A percentile compares a stretch with the other conserved stretches of the same genome.
Conservation (phyloP, 2,113 vertebrate genomes). For the Pachycephala philippinensis region DNA sequence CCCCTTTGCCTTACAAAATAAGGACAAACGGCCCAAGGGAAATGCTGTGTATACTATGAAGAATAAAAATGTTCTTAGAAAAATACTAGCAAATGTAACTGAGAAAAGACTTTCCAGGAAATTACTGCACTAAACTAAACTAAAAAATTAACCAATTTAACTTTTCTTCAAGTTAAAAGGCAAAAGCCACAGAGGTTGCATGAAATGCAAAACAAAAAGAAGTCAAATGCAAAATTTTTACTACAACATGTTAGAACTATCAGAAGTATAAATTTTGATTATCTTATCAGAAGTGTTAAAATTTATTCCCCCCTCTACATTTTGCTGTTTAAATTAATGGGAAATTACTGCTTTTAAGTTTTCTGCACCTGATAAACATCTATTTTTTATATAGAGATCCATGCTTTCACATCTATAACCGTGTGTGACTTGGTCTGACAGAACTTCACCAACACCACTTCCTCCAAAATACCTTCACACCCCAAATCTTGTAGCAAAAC, state of each 20-base stretch:
- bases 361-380: neutral
- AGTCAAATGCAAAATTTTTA: neutral
- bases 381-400: neutral
- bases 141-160: neutral
- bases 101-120: neutral
- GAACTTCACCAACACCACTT: neutral
- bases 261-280: neutral
- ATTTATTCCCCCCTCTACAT: accelerated
- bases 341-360: neutral
- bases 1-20: neutral
- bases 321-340: neutral
- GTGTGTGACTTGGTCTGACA: neutral
- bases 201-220: neutral
- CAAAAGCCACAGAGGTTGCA: neutral
- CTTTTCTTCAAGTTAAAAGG: neutral
- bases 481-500: neutral
- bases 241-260: neutral
- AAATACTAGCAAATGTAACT: neutral
- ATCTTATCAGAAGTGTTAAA: neutral
- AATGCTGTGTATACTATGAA: neutral
- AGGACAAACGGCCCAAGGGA: neutral
- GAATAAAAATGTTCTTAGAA: neutral
- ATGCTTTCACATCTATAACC: neutral
- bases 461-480: neutral
- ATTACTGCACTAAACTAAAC: neutral